Evolutionary conservation across 2,888 invertebrate genomes (phyloP), one percentile per base, ranked within the genome.

Genomic region (Buathra laborator): DNA sequence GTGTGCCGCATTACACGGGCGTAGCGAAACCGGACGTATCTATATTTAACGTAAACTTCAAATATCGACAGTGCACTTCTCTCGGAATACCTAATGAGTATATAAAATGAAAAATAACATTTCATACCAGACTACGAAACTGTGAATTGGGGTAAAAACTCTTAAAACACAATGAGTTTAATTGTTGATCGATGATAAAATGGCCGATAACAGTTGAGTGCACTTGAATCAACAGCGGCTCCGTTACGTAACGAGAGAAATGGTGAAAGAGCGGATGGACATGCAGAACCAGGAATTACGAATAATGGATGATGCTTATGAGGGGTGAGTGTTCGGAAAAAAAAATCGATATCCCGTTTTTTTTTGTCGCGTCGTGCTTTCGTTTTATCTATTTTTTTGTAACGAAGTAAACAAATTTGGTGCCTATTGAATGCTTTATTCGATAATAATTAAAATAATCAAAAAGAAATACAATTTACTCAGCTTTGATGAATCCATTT

Each of bases 281-380:
- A 71, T 70, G 64, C 19, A 29, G 24, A 62, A 62, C 29, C 43
- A n/a, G 1, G 29, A 82, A 70, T 83, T 79, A 51, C 24, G 44
- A 64, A 75, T 62, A 67, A 85, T 83, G 83, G 78, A 80, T 3
- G 75, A 74, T 48, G 24, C 37, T 71, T 75, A 71, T 64, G 51
- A 77, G 16, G 51, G 59, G 84, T 84, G 71, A 84, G 84, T 44
- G 1, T 59, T n/a, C 12, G 1, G n/a, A n/a, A 44, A 51, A 10
- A 6, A 74, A 24, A 10, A 24, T 46, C 62, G 59, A 46, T 5
- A 56, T 12, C 2, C 9, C 24, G 19, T 24, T 6, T 56, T 56
- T 19, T 24, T 74, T 74, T 46, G 12, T 37, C 16, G 2, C 37
- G 37, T 9, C 6, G 9, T 4, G 9, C 2, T 37, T 9, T 0